phyloP scores from a whole-genome alignment of 64 coral and sea anemone species.

The Stichodactyla helianthus region DNA sequence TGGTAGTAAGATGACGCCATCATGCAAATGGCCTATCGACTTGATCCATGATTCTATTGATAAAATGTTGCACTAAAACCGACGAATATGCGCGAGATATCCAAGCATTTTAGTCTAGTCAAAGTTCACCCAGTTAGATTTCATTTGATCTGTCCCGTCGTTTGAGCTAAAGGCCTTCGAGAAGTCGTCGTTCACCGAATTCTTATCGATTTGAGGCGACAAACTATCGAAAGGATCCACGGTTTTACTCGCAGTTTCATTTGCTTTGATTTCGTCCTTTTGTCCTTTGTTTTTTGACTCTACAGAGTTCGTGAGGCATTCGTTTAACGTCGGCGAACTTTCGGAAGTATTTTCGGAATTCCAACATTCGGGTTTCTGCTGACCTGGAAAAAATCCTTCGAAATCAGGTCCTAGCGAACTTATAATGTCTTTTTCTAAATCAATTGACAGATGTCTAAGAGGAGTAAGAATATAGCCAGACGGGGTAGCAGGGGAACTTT shows the following conservation, averaged over 20 bases:
- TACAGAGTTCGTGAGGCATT: slow-evolving; percentile 11
- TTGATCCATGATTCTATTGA: neutral
- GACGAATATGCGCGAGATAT: neutral
- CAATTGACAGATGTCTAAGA: slow-evolving; percentile 42
- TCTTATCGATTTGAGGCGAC: neutral
- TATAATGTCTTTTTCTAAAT: slow-evolving; percentile 42
- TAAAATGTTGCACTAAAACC: neutral
- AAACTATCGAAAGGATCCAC: neutral
- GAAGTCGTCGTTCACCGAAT: neutral
- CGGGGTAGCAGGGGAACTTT: neutral
- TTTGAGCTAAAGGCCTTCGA: neutral
- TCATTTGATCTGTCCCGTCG: neutral
- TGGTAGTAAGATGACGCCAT: no score
- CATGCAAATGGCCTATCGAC: no score
- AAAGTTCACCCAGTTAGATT: neutral
- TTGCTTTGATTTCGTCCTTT: neutral
- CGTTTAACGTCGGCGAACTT: slow-evolving; percentile 14
- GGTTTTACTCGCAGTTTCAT: neutral
- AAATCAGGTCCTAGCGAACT: slow-evolving; percentile 38
- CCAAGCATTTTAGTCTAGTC: neutral
- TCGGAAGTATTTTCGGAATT: slow-evolving; percentile 8
- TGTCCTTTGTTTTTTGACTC: neutral
- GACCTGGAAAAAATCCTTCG: slow-evolving; percentile 25
- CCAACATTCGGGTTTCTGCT: neutral
- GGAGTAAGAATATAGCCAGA: slow-evolving; percentile 21